Conservation (phyloP, 2,888 invertebrate genomes). For the Celastrina argiolus region DNA sequence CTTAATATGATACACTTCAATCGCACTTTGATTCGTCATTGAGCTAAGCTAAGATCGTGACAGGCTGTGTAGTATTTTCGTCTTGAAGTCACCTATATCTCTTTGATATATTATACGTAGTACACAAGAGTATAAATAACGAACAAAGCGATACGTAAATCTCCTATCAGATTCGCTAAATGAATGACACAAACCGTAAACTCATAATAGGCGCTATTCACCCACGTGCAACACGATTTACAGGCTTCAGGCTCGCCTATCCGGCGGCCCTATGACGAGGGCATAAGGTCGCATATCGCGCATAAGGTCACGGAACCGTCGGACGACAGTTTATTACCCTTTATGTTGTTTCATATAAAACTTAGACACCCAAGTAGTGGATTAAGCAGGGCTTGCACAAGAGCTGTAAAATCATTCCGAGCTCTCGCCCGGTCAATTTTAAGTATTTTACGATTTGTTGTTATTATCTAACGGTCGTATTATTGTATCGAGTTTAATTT, state of each 20-base stretch:
- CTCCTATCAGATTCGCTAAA: constrained; percentile 63
- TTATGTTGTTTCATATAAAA: constrained; percentile 63
- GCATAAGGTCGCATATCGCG: constrained; percentile 41
- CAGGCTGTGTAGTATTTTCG: neutral
- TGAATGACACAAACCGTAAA: constrained; percentile 66
- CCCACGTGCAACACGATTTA: constrained; percentile 52
- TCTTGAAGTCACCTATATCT: neutral
- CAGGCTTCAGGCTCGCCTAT: too few species aligned
- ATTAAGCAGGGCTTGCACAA: constrained; percentile 64
- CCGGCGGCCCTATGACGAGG: constrained; percentile 21
- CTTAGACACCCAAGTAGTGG: constrained; percentile 73
- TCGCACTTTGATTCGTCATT: too few species aligned
- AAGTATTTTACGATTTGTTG: constrained; percentile 68
- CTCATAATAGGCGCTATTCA: constrained; percentile 57
- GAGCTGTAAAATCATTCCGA: constrained; percentile 46
- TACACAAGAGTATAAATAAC: constrained; percentile 26
- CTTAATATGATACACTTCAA: too few species aligned
- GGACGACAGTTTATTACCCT: constrained; percentile 54
- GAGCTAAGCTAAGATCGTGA: too few species aligned
- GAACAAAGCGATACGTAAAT: constrained; percentile 41
- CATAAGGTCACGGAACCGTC: constrained; percentile 24
- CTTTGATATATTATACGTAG: neutral
- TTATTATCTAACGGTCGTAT: constrained; percentile 59
- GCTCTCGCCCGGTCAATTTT: constrained; percentile 59
- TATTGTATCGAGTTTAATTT: constrained; percentile 31